Conservation (phyloP, 2,888 invertebrate genomes). For the Hydriomena furcata region DNA sequence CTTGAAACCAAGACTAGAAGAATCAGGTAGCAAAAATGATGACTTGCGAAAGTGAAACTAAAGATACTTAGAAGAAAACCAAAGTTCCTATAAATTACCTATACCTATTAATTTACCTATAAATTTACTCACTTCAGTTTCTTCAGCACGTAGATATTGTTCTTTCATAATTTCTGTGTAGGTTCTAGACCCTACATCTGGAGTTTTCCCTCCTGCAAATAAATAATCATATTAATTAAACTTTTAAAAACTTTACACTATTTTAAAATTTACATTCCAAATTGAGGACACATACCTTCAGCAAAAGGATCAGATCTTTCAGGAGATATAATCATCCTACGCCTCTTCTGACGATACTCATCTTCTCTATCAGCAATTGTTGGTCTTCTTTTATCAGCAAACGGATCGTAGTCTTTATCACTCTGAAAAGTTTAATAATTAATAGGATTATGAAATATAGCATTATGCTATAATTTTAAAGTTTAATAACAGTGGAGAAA, state of each 20-base stretch:
- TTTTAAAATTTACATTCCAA: no score
- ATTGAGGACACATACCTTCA: constrained; percentile 88
- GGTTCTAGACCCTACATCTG: constrained; percentile 96
- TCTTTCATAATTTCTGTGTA: constrained; percentile 99
- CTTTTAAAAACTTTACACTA: background rate
- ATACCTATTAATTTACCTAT: no score
- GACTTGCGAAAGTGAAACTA: no score
- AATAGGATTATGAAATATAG: background rate
- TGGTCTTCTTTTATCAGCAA: constrained; percentile 95
- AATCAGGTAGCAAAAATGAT: no score
- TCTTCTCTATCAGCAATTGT: constrained; percentile 98
- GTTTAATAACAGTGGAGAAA: no score
- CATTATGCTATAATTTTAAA: background rate
- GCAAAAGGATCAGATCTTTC: constrained; percentile 99
- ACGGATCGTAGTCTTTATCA: constrained; percentile 96
- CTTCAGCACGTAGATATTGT: constrained; percentile 94
- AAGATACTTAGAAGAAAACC: no score
- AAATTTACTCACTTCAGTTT: constrained; percentile 89
- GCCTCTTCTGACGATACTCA: constrained; percentile 95
- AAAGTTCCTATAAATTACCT: no score
- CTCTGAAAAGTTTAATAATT: constrained; percentile 78
- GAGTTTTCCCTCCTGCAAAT: constrained; percentile 97
- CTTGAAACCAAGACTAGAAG: no score
- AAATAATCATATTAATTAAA: constrained; percentile 38
- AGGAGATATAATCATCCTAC: constrained; percentile 97